Percentiles rank a stretch among this genome's conserved stretches.
Conservation (phyloP, 2,113 vertebrate species). For the Cranoglanis bouderius region DNA sequence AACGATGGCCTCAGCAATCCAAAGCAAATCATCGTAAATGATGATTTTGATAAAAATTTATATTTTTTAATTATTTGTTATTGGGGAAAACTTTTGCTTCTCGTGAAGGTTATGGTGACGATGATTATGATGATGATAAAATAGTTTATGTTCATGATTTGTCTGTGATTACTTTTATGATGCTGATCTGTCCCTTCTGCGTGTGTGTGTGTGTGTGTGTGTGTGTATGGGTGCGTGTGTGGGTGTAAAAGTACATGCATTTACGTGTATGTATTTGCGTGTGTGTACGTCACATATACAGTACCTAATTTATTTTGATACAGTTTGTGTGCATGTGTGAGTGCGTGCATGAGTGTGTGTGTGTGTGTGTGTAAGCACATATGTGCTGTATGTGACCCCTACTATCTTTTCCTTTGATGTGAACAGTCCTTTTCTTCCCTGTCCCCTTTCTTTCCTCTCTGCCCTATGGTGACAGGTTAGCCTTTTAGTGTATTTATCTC, state of each 20-base stretch:
- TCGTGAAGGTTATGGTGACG: constrained; percentile 66
- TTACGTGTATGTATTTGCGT: constrained; percentile 7
- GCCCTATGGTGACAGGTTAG: constrained; percentile 77
- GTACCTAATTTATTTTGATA: constrained; percentile 32
- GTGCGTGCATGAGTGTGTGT: constrained; percentile 14
- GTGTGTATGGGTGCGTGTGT: constrained; percentile 48
- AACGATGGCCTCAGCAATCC: constrained; percentile 75
- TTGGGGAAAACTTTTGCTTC: constrained; percentile 73
- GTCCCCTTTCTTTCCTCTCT: constrained; percentile 53
- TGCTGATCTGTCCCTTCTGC: constrained; percentile 63
- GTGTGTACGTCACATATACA: constrained; percentile 20
- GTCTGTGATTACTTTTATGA: constrained; percentile 76
- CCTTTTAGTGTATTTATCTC: constrained; percentile 81
- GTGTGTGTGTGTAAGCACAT: constrained; percentile 19
- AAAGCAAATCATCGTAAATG: constrained; percentile 70
- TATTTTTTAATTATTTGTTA: constrained; percentile 82
- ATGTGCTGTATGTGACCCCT: constrained; percentile 37
- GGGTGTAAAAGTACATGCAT: constrained; percentile 38
- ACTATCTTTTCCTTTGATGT: constrained; percentile 63
- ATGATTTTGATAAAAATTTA: constrained; percentile 74
- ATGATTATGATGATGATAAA: constrained; percentile 52
- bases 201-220: constrained; percentile 49
- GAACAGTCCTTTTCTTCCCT: constrained; percentile 46
- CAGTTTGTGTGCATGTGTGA: constrained; percentile 16
- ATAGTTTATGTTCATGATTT: constrained; percentile 77